Evolutionary conservation across 2,888 invertebrate genomes (phyloP).

Genomic region (Luperina testacea): DNA sequence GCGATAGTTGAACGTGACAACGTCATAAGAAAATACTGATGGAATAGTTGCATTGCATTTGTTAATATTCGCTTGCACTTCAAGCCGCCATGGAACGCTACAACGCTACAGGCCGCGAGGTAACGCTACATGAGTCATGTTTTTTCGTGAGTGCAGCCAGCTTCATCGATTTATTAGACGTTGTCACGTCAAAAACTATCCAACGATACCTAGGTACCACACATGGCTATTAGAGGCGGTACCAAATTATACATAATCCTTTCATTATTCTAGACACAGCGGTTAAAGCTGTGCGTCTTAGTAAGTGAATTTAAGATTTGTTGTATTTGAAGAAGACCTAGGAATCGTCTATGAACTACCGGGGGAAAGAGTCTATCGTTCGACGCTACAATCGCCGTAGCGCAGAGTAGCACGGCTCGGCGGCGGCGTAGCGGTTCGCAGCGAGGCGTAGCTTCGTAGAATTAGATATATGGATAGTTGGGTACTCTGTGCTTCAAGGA

Average conservation of each 20-base stretch:
- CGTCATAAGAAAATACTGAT: no score
- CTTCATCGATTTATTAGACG: no score
- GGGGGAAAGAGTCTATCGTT: not conserved
- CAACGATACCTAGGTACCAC: not conserved
- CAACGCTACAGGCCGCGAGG: no score
- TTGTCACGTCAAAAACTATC: no score
- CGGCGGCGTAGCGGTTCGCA: not conserved
- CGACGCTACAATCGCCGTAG: not conserved
- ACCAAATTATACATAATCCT: not conserved
- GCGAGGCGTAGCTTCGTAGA: not conserved
- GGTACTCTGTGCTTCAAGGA: not conserved
- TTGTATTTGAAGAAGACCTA: not conserved
- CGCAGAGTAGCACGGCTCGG: not conserved
- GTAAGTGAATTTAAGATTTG: not conserved
- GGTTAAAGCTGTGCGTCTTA: not conserved
- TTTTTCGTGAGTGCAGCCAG: no score
- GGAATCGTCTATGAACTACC: not conserved
- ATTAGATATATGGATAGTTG: not conserved
- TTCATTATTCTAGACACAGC: not conserved
- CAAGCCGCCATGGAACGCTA: no score
- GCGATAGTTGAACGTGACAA: no score
- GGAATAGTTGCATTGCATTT: no score
- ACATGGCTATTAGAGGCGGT: not conserved
- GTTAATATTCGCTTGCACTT: no score
- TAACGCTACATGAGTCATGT: no score